phyloP scores from a whole-genome alignment of 2,888 invertebrate species.

The Campopleginae sp. region DNA sequence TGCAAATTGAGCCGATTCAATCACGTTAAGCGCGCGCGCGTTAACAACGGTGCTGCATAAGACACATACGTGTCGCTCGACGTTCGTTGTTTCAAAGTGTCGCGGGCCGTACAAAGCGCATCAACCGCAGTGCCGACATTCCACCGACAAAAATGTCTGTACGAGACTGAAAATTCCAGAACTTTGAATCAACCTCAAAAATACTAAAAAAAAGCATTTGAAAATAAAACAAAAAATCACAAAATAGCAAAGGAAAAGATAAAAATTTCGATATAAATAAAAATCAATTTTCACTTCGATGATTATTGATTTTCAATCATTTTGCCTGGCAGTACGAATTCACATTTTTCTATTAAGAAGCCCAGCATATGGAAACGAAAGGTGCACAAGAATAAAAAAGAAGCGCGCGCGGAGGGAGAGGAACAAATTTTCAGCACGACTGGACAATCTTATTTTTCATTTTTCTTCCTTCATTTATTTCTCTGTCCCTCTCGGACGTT shows the following conservation, averaged over 20 bases:
- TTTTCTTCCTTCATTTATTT: slow-evolving; percentile 1
- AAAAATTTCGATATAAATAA: background rate
- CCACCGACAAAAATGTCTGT: slow-evolving; percentile 33
- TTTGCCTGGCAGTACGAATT: background rate
- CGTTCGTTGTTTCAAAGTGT: slow-evolving; percentile 17
- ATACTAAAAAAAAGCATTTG: background rate
- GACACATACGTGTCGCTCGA: slow-evolving; percentile 6
- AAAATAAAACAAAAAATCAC: background rate
- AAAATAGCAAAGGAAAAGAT: background rate
- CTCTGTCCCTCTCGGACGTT: slow-evolving; percentile 13
- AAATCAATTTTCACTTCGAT: background rate
- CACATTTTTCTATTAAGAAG: background rate
- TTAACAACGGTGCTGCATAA: slow-evolving; percentile 52
- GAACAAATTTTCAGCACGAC: slow-evolving; percentile 4
- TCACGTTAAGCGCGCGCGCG: slow-evolving; percentile 42
- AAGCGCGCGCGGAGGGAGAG: slow-evolving; percentile 14
- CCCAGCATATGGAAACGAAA: slow-evolving; percentile 1
- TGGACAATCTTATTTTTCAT: background rate
- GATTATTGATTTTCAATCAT: background rate
- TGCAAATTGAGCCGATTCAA: slow-evolving; percentile 67
- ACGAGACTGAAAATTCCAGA: background rate
- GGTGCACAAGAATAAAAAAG: background rate
- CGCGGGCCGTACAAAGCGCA: slow-evolving; percentile 38
- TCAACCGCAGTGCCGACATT: slow-evolving; percentile 46
- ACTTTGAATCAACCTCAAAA: background rate